Evolutionary conservation across 92 coral and sea anemone genomes (phyloP), one percentile per base, ranked within the genome.

Genomic region (Desmophyllum pertusum): DNA sequence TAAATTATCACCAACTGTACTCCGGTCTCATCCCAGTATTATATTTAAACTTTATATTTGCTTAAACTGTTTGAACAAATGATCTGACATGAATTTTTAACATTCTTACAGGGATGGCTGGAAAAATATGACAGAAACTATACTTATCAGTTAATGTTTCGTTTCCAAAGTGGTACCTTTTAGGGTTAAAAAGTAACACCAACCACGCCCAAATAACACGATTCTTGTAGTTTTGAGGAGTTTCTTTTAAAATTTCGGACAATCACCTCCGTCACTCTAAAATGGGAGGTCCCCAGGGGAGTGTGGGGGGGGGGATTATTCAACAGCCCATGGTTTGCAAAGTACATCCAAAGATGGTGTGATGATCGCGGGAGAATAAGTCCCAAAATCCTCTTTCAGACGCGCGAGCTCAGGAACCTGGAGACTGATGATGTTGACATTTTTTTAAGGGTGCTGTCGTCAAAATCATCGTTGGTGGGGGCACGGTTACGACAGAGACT

Each of bases 391-490:
- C 73, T 4, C 73, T 17, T 4, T 84, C 73, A 93, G 45, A 93
- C 95, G 53, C 80, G 89, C 53, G 93, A 89, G 84, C 85, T 94
- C 30, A 82, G 76, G 75, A 94, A 92, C 75, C 89, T 89, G 19
- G 98, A 69, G 35, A 88, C 83, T 1, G 98, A 93, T 18, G 95
- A 94, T 13, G 90, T 81, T 3, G 98, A 79, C 70, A 89, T 59
- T 31, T 78, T 87, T 39, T 83, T 84, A 63, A 84, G 35, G 53
- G 88, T 91, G 27, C 42, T 53, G 51, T 86, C 83, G 21, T 90
- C 89, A 73, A 78, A 57, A 18, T 88, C 94, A 6, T 91, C 92
- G 39, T 85, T 87, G 29, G 89, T 88, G 0, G 94, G 62, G 29
- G 94, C 65, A 59, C 94, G 82, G 14, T 75, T 78, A 21, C 92